Conservation (phyloP, 1,140 invertebrate genomes). For the Oreohelix idahoensis region DNA sequence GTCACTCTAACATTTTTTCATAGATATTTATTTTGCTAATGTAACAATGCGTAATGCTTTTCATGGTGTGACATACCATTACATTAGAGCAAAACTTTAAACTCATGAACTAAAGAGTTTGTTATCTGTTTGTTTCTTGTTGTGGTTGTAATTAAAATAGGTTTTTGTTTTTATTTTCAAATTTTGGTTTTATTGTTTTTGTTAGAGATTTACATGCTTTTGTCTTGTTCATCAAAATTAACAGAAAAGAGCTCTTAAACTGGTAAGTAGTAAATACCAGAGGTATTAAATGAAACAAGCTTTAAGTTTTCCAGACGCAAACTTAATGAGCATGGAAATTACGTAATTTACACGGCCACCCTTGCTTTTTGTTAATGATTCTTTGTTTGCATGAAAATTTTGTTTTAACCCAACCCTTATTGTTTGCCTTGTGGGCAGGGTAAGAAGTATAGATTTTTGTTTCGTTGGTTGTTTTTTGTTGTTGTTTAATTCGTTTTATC, state of each 20-base stretch:
- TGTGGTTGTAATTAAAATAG: background rate
- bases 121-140: background rate
- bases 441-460: too few relatives aligned
- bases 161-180: background rate
- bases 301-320: background rate
- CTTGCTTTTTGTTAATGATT: background rate
- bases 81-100: background rate
- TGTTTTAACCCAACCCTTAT: background rate
- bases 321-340: background rate
- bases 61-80: background rate
- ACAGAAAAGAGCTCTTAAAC: constrained; percentile 12
- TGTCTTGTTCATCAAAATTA: constrained; percentile 4
- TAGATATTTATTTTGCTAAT: background rate
- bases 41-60: background rate
- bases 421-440: background rate
- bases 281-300: background rate
- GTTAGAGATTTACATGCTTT: constrained; percentile 2
- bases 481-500: too few relatives aligned
- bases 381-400: background rate
- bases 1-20: background rate
- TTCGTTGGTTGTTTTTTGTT: too few relatives aligned
- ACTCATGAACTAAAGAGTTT: background rate
- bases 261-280: background rate
- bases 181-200: background rate
- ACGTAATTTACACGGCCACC: background rate